These are phyloP conservation scores for Etheostoma spectabile DNA, from an alignment of 2,113 vertebrate species.

Conservation along the genomic window DNA sequence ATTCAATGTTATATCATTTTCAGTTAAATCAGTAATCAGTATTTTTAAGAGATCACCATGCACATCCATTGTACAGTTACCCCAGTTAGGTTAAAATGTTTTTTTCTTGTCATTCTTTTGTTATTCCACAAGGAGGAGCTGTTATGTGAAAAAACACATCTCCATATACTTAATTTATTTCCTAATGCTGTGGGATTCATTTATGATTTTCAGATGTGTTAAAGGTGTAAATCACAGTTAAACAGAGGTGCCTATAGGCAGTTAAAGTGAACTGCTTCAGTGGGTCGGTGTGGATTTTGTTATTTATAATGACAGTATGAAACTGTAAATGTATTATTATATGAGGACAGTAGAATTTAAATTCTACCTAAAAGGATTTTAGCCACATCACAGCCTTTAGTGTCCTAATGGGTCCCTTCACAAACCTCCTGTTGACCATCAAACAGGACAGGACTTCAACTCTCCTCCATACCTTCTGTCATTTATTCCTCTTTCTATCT, in stretches of 20 bases:
- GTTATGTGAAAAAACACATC: background rate
- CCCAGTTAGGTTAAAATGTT: background rate
- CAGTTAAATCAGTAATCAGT: background rate
- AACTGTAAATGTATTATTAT: background rate
- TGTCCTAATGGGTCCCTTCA: background rate
- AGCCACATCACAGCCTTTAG: background rate
- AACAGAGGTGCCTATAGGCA: background rate
- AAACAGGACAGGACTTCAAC: background rate
- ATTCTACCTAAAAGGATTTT: background rate
- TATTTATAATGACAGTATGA: background rate
- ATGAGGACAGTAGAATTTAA: background rate
- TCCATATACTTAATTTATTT: background rate
- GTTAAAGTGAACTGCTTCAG: background rate
- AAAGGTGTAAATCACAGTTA: background rate
- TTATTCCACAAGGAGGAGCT: constrained; percentile 62
- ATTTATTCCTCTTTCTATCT: background rate
- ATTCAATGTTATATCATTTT: background rate
- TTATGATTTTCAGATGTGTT: background rate
- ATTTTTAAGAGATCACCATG: background rate
- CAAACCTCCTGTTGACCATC: background rate
- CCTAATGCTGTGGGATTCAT: background rate
- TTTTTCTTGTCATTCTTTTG: background rate
- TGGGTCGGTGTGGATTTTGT: background rate
- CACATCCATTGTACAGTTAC: background rate
- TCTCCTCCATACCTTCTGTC: background rate